A percentile compares a stretch with the other conserved stretches of the same genome.
Evolutionary conservation across 2,888 invertebrate species (phyloP).

Genomic region (Lycophotia porphyrea): DNA sequence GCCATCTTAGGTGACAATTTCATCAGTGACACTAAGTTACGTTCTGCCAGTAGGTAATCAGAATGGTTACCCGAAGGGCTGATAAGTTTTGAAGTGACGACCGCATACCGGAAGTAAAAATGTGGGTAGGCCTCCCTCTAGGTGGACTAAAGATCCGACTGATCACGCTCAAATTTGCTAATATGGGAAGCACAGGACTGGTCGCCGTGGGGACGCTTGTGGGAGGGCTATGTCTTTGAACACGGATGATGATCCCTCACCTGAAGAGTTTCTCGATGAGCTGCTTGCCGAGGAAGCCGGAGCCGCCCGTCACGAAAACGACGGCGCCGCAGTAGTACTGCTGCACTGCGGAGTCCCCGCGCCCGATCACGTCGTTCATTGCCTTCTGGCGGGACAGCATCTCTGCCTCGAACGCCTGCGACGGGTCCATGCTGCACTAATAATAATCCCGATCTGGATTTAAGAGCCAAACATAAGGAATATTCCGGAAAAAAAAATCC

Average conservation of each 20-base stretch:
- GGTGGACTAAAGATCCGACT: background rate
- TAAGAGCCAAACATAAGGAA: background rate
- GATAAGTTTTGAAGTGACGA: background rate
- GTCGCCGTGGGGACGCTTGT: background rate
- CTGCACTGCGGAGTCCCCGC: background rate
- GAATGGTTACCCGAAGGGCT: background rate
- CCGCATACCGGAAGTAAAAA: background rate
- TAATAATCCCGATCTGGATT: background rate
- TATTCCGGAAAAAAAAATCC: background rate
- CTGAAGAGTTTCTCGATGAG: constrained; percentile 39
- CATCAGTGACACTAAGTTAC: background rate
- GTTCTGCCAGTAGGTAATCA: background rate
- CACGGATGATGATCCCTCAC: background rate
- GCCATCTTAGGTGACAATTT: background rate
- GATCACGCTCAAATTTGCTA: too few relatives aligned
- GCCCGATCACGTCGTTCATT: constrained; percentile 32
- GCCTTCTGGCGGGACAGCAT: constrained; percentile 25
- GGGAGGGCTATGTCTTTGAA: background rate
- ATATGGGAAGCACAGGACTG: background rate
- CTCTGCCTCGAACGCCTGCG: constrained; percentile 25
- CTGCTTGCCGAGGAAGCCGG: constrained; percentile 91
- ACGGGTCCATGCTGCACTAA: background rate
- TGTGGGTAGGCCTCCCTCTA: background rate
- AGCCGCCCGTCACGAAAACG: background rate
- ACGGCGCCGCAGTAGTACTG: background rate